A percentile compares a stretch with the other conserved stretches of the same genome.
These are phyloP conservation scores for Onchidella celtica DNA, from an alignment of 2,888 invertebrate genomes.

Conservation along the genomic window DNA sequence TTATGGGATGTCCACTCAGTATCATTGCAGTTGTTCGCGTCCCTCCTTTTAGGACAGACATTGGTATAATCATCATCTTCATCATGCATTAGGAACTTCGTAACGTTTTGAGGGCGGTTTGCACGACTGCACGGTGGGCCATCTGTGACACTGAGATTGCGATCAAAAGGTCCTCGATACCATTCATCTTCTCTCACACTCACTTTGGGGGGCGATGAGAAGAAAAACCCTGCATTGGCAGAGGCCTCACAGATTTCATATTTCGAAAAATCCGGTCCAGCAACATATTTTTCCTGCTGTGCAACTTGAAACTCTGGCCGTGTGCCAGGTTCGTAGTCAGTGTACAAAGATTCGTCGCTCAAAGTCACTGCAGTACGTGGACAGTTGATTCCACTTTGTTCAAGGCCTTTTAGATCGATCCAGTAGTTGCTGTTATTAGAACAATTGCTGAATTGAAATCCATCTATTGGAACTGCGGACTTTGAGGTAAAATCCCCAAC, in stretches of 20 bases:
- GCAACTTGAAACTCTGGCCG: slow-evolving; percentile 16
- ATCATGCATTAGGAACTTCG: background rate
- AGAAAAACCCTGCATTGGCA: background rate
- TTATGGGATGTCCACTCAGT: background rate
- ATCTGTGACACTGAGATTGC: background rate
- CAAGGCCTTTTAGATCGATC: background rate
- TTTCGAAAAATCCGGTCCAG: slow-evolving; percentile 27
- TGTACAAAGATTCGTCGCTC: slow-evolving; percentile 30
- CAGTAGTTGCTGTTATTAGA: slow-evolving; percentile 41
- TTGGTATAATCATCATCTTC: slow-evolving; percentile 36
- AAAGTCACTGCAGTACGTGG: slow-evolving; percentile 5
- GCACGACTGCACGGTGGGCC: background rate
- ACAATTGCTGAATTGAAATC: background rate
- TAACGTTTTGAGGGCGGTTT: background rate
- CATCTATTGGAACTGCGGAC: background rate
- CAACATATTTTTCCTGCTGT: background rate
- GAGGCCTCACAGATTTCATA: slow-evolving; percentile 4
- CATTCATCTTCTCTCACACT: background rate
- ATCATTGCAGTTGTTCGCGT: slow-evolving; percentile 3
- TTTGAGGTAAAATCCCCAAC: background rate
- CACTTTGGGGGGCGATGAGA: background rate
- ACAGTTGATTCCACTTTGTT: background rate
- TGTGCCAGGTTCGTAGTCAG: slow-evolving; percentile 22
- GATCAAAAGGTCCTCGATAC: slow-evolving; percentile 16
- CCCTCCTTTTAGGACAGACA: slow-evolving; percentile 18